Evolutionary conservation across 2,888 invertebrate genomes (phyloP), one percentile per base, ranked within the genome.

Genomic region (Sceliomorpha sp.): DNA sequence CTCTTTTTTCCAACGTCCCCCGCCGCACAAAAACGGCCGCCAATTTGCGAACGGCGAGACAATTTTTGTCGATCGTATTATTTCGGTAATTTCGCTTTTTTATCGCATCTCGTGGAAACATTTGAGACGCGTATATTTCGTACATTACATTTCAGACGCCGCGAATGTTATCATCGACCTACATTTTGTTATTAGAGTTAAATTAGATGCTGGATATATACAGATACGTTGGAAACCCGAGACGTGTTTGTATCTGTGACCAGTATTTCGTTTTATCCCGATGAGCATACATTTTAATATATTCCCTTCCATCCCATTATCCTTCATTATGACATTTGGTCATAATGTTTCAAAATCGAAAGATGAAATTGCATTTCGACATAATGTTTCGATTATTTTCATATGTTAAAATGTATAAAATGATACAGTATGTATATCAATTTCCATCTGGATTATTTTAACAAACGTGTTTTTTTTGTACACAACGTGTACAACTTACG

Each of bases 41-140:
- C 50, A 51, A 51, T 51, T 51, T 39, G 37, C 39, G 24, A 32
- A 40, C 20, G 32, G 6, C 20, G 31, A 29, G 37, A 51, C 32
- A 31, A 40, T 53, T 40, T 53, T 31, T 39, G 9, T 15, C 2
- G 31, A 8, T 34, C 14, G 15, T 13, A 45, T 45, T 56, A 20
- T 47, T 31, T 44, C 10, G 2, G 14, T 3, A 36, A 36, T 36
- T 36, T 13, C 14, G 2, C 27, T 29, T 2, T 32, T 32, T 32
- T 32, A 10, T 3, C 12, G 10, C 32, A 12, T 9, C 5, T 17
- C 24, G 7, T 53, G 2, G 20, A 20, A 20, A 20, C 5, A 20
- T 26, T 42, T 40, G n/a, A 7, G 12, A 51, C 31, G 20, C 20
- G 32, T 32, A 31, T 31, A n/a, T 40, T n/a, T n/a, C n/a, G 39